Evolutionary conservation across 1,140 invertebrate genomes (phyloP), one percentile per base, ranked within the genome.

Genomic region (Zaprionus camerounensis): DNA sequence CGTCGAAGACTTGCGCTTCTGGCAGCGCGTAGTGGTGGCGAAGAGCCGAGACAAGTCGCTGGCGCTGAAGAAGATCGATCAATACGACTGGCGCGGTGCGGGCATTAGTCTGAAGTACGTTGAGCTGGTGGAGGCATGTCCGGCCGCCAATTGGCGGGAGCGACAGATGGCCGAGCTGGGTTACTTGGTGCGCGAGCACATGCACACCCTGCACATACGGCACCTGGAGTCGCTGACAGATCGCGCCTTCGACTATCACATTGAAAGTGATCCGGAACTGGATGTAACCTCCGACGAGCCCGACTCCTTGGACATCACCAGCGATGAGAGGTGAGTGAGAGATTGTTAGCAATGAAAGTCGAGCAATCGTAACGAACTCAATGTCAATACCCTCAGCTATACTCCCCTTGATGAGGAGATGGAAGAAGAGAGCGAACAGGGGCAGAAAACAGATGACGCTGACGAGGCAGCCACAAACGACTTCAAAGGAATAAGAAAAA

Each of bases 71-170:
- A 72, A 73, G 15, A 6, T 78, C 2, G 9, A 80, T 5, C 79
- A 83, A 9, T 90, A 69, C 24, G 78, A 92, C 9, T 92, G 91
- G 91, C 77, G 70, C 6, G 73, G 80, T 46, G 49, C 59, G 20
- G 91, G 91, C 0, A 57, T 91, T 4, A 91, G 91, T 34, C 44
- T 92, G 3, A 92, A 92, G 72, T 91, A 83, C 17, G 84, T 91
- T 2, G 83, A 92, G n/a, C 55, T 92, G 34, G 91, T 91, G 0
- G 91, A 92, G 28, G 59, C 73, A 2, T 91, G 83, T 53, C 73
- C 79, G 6, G 91, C 82, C 0, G 71, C 66, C 13, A 71, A 73
- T 13, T 92, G 91, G 86, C 83, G 69, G 9, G 80, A 76, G 13
- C 1, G 28, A 0, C 63, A 92, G 44, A 91, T 92, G 91, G 15